A percentile compares a stretch with the other conserved stretches of the same genome.
Conservation (phyloP, 2,888 invertebrate genomes). For the Cryptus armator region DNA sequence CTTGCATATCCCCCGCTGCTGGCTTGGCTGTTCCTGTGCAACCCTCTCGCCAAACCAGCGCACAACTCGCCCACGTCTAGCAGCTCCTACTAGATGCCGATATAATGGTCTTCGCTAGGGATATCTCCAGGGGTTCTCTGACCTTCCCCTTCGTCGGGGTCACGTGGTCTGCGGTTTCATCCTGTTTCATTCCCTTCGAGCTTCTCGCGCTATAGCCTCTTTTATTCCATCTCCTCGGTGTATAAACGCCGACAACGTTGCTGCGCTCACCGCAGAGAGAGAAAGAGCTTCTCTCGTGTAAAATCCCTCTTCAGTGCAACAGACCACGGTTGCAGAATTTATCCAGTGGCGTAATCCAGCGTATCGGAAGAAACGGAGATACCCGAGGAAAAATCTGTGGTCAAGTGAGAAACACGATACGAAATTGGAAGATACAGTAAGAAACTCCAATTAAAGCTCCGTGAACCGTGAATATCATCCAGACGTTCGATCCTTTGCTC, state of each 20-base stretch:
- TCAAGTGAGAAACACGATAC: constrained; percentile 1
- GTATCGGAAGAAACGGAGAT: background rate
- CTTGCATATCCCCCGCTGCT: constrained; percentile 69
- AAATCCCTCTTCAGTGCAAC: constrained; percentile 6
- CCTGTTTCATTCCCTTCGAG: constrained; percentile 42
- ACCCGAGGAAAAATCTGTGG: constrained; percentile 1
- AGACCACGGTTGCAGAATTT: background rate
- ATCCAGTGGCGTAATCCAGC: constrained; percentile 39
- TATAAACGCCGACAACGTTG: background rate
- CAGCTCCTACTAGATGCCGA: constrained; percentile 63
- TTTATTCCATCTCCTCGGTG: constrained; percentile 31
- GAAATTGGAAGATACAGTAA: background rate
- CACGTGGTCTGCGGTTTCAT: constrained; percentile 64
- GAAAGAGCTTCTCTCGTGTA: constrained; percentile 14
- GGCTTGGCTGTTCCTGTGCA: constrained; percentile 27
- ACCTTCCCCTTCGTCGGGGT: constrained; percentile 70
- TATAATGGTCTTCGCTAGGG: constrained; percentile 76
- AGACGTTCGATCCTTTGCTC: background rate
- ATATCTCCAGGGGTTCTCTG: constrained; percentile 77
- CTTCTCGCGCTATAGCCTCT: constrained; percentile 36
- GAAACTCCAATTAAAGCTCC: constrained; percentile 17
- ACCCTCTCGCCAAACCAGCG: constrained; percentile 28
- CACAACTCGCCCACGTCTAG: constrained; percentile 53
- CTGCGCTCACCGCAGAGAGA: background rate
- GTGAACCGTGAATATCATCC: constrained; percentile 1